Conservation (phyloP, 2,888 invertebrate genomes). For the Leptopilina drosophilae region DNA sequence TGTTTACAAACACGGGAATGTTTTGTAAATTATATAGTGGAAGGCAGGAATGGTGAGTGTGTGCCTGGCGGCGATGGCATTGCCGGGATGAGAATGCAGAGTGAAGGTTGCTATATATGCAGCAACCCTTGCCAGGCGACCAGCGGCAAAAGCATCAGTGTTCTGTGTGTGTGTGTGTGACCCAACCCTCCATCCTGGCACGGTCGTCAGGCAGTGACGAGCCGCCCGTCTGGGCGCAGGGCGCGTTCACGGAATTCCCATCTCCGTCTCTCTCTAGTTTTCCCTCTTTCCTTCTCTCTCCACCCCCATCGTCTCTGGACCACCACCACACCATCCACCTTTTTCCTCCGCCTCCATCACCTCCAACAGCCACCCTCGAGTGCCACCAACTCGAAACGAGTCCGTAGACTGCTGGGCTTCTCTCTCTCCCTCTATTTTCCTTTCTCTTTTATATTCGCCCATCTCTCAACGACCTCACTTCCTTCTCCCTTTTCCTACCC, state of each 20-base stretch:
- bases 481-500: conserved; percentile 3
- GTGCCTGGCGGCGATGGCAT: not conserved
- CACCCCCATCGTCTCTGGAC: conserved; percentile 1
- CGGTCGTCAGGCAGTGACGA: conserved; percentile 56
- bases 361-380: conserved; percentile 35
- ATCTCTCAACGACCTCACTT: conserved; percentile 16
- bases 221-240: conserved; percentile 58
- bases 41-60: not conserved
- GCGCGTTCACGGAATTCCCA: conserved; percentile 66
- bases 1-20: conserved; percentile 27
- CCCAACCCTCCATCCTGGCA: conserved; percentile 55
- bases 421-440: not conserved
- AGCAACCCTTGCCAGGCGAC: conserved; percentile 16
- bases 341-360: conserved; percentile 36
- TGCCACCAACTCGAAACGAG: conserved; percentile 24
- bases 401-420: conserved; percentile 30
- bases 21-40: conserved; percentile 19
- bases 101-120: conserved; percentile 4
- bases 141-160: conserved; percentile 3
- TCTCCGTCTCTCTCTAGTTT: conserved; percentile 43
- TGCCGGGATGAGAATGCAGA: conserved; percentile 12
- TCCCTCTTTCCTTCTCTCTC: conserved; percentile 17
- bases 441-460: not conserved
- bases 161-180: conserved; percentile 43
- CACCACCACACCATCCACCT: conserved; percentile 17